Conservation (phyloP, 2,888 invertebrate genomes). For the Abrostola tripartita region DNA sequence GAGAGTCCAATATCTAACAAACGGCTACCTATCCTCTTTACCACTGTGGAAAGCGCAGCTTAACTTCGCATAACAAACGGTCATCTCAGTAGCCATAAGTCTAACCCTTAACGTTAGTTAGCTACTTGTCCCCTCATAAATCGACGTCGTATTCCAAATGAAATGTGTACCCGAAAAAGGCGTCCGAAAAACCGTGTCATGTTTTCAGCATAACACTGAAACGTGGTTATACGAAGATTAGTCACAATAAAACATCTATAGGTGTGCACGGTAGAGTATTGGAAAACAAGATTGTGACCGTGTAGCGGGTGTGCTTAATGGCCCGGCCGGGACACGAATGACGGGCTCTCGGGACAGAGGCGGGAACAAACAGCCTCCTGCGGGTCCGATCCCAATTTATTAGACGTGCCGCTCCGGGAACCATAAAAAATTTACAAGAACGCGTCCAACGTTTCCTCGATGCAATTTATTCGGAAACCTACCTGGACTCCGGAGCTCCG, state of each 20-base stretch:
- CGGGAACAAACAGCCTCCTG: conserved; percentile 62
- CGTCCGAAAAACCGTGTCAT: conserved; percentile 23
- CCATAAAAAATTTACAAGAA: conserved; percentile 67
- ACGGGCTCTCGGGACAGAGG: conserved; percentile 55
- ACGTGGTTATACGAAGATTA: conserved; percentile 47
- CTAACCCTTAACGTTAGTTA: background rate
- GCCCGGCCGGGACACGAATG: conserved; percentile 52
- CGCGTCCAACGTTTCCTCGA: conserved; percentile 54
- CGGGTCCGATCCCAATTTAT: conserved; percentile 67
- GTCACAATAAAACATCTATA: conserved; percentile 46
- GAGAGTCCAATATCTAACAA: background rate
- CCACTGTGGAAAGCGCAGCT: background rate
- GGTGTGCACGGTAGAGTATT: conserved; percentile 52
- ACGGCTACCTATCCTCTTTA: background rate
- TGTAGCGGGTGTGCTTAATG: conserved; percentile 70
- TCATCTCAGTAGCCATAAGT: background rate
- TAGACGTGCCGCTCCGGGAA: conserved; percentile 50
- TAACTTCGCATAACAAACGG: conserved; percentile 1
- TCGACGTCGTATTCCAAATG: background rate
- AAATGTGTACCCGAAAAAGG: conserved; percentile 14
- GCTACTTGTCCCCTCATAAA: conserved; percentile 1
- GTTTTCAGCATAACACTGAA: conserved; percentile 42
- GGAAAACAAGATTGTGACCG: conserved; percentile 64
- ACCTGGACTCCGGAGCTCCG: conserved; percentile 33
- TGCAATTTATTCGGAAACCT: conserved; percentile 61